Base-by-base conservation (phyloP, 2,797 vertebrate species). In the Hafferia zeledoni region DNA sequence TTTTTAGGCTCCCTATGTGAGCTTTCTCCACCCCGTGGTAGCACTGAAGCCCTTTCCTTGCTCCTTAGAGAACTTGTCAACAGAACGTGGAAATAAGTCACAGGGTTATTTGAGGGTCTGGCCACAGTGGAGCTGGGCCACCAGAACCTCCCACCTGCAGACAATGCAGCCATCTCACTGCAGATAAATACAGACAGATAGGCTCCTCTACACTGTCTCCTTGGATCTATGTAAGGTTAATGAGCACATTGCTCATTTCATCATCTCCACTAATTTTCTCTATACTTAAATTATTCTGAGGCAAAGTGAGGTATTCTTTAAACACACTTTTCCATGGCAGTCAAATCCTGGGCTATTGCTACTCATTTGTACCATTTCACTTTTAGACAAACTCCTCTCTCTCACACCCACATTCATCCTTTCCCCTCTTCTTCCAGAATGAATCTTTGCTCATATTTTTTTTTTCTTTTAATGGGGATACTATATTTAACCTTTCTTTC, bases 401-500 rank as follows among this genome's bases (percentile, higher is more conserved):
- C 86, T 55, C 91, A 94, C 83, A 94, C 76, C 85, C 61, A 93
- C 84, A 33, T 46, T 89, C 71, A 85, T 27, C 55, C 55, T 81
- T 90, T 70, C 83, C 55, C 28, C 70, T 70, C 60, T 92, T 75
- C 55, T 89, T 92, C 85, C 79, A 94, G 71, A 78, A 87, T 85
- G 91, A 24, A 64, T 77, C 33, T 95, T 65, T 41, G 35, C 12
- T 74, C 9, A 27, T 57, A 2, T 52, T 44, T 44, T 75, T 74
- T 31, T 24, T 4, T 77, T 52, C 31, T 85, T 56, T 33, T 1
- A 16, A 76, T 61, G 53, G 10, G 41, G 25, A 37, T 56, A 57
- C 78, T 93, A 80, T 91, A 90, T 93, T 94, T 92, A 95, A 81
- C 86, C 30, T 43, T 79, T 60, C 77, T 93, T 81, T 94, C 84